A percentile compares a stretch with the other conserved stretches of the same genome.
Conservation (phyloP, 1,140 invertebrate species). For the Nylanderia fulva region DNA sequence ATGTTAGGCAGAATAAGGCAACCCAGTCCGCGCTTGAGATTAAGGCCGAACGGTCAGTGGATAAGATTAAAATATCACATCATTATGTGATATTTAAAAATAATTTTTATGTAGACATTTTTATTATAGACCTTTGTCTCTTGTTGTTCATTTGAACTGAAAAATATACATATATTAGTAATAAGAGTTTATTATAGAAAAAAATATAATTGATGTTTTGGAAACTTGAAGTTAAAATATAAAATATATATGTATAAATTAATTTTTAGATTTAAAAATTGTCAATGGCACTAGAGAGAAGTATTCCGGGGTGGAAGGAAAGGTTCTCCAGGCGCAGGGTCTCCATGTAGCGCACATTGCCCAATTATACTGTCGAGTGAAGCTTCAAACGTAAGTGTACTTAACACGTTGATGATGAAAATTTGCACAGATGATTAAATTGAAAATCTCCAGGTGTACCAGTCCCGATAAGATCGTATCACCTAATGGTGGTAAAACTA, state of each 20-base stretch:
- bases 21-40: slow-evolving; percentile 76
- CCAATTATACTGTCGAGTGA: slow-evolving; percentile 82
- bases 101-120: background rate
- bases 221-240: no score
- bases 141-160: background rate
- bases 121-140: background rate
- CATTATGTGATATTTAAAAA: background rate
- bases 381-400: slow-evolving; percentile 79
- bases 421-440: background rate
- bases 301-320: slow-evolving; percentile 82
- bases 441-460: slow-evolving; percentile 69
- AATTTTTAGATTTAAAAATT: slow-evolving; percentile 77
- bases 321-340: slow-evolving; percentile 83
- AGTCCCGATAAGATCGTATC: slow-evolving; percentile 79
- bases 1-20: slow-evolving; percentile 80
- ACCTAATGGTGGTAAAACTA: slow-evolving; percentile 79
- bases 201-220: background rate
- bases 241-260: background rate
- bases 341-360: slow-evolving; percentile 82
- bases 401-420: background rate
- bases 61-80: background rate
- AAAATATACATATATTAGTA: background rate
- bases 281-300: slow-evolving; percentile 78
- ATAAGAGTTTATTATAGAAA: background rate
- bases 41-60: slow-evolving; percentile 78